Conservation (phyloP, 2,113 vertebrate species). For the Hylia prasina region DNA sequence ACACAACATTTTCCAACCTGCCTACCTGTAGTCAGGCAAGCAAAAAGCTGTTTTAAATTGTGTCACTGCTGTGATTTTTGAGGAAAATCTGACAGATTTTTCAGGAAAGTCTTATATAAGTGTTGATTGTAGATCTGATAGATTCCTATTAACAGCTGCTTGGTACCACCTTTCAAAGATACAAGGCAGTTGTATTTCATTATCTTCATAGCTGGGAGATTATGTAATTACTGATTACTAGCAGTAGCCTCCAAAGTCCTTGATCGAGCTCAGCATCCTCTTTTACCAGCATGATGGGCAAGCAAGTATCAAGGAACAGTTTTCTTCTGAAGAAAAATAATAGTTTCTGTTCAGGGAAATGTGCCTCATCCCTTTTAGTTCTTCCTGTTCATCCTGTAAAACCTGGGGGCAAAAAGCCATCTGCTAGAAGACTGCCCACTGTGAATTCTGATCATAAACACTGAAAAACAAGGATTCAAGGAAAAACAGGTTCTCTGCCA, state of each 20-base stretch:
- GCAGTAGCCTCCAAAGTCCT: not conserved
- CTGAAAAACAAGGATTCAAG: not conserved
- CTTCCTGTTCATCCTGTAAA: not conserved
- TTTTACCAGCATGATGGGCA: not conserved
- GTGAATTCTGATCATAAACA: not conserved
- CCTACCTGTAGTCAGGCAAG: not conserved
- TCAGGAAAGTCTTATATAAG: no score
- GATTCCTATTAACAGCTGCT: not conserved
- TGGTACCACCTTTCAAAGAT: not conserved
- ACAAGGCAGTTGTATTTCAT: not conserved
- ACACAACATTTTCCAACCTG: not conserved
- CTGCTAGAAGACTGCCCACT: not conserved
- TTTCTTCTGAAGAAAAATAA: not conserved
- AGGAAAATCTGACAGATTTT: no score
- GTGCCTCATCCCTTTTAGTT: not conserved
- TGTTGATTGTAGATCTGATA: no score
- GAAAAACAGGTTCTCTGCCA: not conserved
- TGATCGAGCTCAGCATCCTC: not conserved
- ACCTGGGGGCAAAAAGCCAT: not conserved
- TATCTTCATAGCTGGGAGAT: not conserved
- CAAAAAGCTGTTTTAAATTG: not conserved
- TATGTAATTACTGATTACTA: not conserved
- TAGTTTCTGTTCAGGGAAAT: not conserved
- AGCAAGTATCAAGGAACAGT: not conserved
- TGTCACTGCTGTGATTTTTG: not conserved